These are phyloP conservation scores for Bicyclus anynana DNA, from an alignment of 1,140 invertebrate genomes.

Conservation along the genomic window DNA sequence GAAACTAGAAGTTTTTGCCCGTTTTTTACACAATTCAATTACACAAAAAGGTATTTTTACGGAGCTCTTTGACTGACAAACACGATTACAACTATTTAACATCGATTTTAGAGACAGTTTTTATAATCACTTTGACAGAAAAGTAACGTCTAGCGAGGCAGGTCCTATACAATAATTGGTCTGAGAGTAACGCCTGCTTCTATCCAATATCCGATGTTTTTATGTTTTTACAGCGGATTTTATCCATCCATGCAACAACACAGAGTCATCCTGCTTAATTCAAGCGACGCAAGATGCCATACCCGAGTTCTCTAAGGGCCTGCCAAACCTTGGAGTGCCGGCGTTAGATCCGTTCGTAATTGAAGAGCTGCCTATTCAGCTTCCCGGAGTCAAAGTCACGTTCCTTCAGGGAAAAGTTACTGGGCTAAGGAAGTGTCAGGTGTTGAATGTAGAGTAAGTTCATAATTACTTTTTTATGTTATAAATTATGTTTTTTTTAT, in stretches of 20 bases:
- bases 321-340: slow-evolving; percentile 58
- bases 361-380: slow-evolving; percentile 62
- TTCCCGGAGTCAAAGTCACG: slow-evolving; percentile 66
- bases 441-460: slow-evolving; percentile 68
- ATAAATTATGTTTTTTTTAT: neutral
- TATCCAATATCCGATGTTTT: too few species aligned
- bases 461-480: neutral
- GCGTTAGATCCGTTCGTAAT: slow-evolving; percentile 63
- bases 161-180: too few species aligned
- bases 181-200: too few species aligned
- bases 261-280: slow-evolving; percentile 54
- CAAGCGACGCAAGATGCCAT: slow-evolving; percentile 64
- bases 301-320: slow-evolving; percentile 58
- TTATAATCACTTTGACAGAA: too few species aligned
- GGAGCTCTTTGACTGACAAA: too few species aligned
- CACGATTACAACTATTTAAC: too few species aligned
- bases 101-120: too few species aligned
- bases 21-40: too few species aligned
- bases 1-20: too few species aligned
- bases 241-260: slow-evolving; percentile 63
- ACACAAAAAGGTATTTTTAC: too few species aligned
- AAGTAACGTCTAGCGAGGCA: too few species aligned
- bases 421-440: slow-evolving; percentile 60
- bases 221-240: slow-evolving; percentile 50
- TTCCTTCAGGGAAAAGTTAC: slow-evolving; percentile 65